A percentile compares a stretch with the other conserved stretches of the same genome.
Evolutionary conservation across 2,113 vertebrate species (phyloP).

Genomic region (Natator depressus): DNA sequence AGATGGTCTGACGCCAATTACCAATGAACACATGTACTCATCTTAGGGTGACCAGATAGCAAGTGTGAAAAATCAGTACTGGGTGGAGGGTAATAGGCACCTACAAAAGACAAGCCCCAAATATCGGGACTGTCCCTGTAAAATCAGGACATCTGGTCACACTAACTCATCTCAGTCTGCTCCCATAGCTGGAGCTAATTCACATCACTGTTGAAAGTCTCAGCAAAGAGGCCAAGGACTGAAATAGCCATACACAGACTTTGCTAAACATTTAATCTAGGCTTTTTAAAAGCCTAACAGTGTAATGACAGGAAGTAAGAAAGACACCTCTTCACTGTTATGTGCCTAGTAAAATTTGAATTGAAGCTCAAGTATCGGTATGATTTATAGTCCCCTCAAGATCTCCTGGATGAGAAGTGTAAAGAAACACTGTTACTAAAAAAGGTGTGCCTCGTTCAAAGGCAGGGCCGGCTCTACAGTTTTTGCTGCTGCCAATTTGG

Average conservation of each 20-base stretch:
- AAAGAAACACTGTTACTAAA: neutral
- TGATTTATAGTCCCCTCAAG: neutral
- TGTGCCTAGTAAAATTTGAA: neutral
- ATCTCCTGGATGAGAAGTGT: neutral
- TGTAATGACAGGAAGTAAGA: neutral
- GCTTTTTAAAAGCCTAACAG: neutral
- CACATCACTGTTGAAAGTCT: neutral
- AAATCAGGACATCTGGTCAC: too few relatives aligned
- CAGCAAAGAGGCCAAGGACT: neutral
- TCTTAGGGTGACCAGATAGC: neutral
- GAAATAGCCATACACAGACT: neutral
- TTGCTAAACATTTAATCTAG: neutral
- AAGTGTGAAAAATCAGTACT: too few relatives aligned
- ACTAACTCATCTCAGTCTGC: neutral
- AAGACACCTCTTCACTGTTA: neutral
- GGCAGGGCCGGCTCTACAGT: too few relatives aligned
- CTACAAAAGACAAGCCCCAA: too few relatives aligned
- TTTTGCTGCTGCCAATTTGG: too few relatives aligned
- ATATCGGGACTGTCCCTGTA: too few relatives aligned
- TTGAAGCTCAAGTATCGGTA: neutral
- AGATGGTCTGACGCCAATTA: slow-evolving; percentile 4
- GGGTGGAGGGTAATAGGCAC: too few relatives aligned
- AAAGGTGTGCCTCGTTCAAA: neutral
- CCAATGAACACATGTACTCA: neutral
- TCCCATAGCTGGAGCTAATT: neutral